A percentile compares a stretch with the other conserved stretches of the same genome.
Conservation (phyloP, 2,797 vertebrate genomes). For the Fundulus diaphanus region DNA sequence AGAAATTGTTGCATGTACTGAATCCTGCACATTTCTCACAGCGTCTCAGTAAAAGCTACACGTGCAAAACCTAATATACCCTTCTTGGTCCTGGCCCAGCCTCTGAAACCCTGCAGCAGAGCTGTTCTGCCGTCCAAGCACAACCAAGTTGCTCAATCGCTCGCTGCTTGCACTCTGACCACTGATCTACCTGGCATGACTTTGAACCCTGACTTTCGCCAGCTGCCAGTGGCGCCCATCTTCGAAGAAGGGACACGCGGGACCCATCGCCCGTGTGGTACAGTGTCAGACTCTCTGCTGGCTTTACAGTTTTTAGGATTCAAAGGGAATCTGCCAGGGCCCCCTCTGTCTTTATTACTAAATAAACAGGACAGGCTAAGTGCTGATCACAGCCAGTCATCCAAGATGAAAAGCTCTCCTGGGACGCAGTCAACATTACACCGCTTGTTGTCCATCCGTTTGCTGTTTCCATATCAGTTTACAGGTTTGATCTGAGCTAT, state of each 20-base stretch:
- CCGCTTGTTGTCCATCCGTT: constrained; percentile 61
- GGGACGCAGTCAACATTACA: constrained; percentile 39
- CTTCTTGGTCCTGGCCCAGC: constrained; percentile 51
- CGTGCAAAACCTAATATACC: constrained; percentile 51
- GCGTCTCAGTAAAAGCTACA: constrained; percentile 14
- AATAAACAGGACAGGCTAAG: constrained; percentile 66
- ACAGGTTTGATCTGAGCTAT: constrained; percentile 62
- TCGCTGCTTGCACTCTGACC: constrained; percentile 27
- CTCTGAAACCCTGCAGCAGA: constrained; percentile 41
- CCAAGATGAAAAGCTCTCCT: constrained; percentile 56
- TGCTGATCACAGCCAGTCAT: constrained; percentile 53
- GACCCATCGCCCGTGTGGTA: constrained; percentile 52
- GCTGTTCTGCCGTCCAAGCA: constrained; percentile 38
- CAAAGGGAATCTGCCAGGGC: constrained; percentile 67
- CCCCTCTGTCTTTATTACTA: constrained; percentile 69
- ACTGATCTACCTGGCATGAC: constrained; percentile 70
- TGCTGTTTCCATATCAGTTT: constrained; percentile 59
- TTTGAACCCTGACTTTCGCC: constrained; percentile 70
- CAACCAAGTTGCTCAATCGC: constrained; percentile 35
- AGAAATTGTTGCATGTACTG: constrained; percentile 17
- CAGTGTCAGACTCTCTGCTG: constrained; percentile 55
- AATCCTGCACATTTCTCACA: neutral
- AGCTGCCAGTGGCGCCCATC: constrained; percentile 71
- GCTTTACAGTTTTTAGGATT: constrained; percentile 72
- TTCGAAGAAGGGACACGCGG: constrained; percentile 45